A percentile compares a stretch with the other conserved stretches of the same genome.
These are phyloP conservation scores for Suricata suricatta DNA, from an alignment of 2,113 vertebrate genomes.

Conservation along the genomic window DNA sequence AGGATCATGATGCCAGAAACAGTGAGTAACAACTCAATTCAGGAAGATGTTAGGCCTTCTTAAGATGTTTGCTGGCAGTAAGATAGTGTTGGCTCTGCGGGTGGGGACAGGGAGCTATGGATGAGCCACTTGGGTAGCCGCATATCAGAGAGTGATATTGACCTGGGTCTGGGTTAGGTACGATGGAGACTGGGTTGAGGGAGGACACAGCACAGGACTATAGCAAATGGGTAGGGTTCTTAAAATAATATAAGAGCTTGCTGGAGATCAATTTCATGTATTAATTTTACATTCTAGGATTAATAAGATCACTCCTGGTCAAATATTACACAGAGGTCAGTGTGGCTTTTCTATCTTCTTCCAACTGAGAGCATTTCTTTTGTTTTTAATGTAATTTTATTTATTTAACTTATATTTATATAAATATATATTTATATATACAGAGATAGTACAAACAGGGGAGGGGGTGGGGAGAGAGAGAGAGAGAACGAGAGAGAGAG, in stretches of 20 bases:
- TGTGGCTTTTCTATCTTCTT: background rate
- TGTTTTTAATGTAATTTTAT: no score
- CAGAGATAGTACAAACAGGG: no score
- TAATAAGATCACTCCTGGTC: background rate
- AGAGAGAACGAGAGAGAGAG: no score
- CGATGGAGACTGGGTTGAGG: background rate
- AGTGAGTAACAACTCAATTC: background rate
- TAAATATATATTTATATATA: no score
- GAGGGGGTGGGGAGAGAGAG: no score
- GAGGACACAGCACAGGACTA: background rate
- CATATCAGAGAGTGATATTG: background rate
- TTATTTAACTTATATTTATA: no score
- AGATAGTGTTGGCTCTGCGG: background rate
- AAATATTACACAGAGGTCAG: background rate
- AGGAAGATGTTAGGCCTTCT: background rate
- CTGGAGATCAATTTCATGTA: background rate
- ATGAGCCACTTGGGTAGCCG: background rate
- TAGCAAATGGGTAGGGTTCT: background rate
- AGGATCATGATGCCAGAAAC: background rate
- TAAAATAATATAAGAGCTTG: background rate
- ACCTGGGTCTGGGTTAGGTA: background rate
- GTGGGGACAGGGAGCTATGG: background rate
- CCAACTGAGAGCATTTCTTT: background rate
- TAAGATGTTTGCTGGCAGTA: background rate
- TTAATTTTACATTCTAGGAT: background rate